Evolutionary conservation across 2,113 vertebrate species (phyloP).

Genomic region (Ptychochromis oligacanthus): DNA sequence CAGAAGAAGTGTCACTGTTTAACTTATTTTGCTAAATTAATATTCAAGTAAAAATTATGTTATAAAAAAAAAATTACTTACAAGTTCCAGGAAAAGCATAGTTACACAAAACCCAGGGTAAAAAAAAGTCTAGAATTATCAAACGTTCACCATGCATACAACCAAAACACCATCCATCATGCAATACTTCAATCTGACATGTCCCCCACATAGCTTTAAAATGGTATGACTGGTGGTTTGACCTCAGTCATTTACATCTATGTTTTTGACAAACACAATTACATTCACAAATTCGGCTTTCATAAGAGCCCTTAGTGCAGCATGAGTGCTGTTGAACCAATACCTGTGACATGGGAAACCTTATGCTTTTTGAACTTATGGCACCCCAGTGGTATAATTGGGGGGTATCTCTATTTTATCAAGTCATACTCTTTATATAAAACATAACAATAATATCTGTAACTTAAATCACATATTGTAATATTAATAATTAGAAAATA

Average conservation of each 20-base stretch:
- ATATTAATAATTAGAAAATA: not conserved
- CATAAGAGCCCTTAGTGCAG: not conserved
- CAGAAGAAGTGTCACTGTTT: no score
- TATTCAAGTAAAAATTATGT: not conserved
- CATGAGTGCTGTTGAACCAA: not conserved
- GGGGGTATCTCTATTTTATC: no score
- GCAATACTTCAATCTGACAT: not conserved
- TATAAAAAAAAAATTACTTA: not conserved
- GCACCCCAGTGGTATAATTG: not conserved
- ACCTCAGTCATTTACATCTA: not conserved
- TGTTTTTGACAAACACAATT: not conserved
- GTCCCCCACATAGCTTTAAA: conserved; percentile 1
- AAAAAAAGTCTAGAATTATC: not conserved
- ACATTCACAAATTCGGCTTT: not conserved
- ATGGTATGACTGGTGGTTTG: not conserved
- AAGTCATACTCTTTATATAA: not conserved
- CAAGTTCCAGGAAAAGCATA: not conserved
- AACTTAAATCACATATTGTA: not conserved
- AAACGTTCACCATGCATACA: not conserved
- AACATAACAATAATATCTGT: not conserved
- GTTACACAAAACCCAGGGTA: not conserved
- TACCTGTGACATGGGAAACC: not conserved
- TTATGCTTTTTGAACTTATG: not conserved
- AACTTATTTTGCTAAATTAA: no score
- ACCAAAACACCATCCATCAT: not conserved